phyloP scores from a whole-genome alignment of 2,113 vertebrate species.

The Triplophysa dalaica region DNA sequence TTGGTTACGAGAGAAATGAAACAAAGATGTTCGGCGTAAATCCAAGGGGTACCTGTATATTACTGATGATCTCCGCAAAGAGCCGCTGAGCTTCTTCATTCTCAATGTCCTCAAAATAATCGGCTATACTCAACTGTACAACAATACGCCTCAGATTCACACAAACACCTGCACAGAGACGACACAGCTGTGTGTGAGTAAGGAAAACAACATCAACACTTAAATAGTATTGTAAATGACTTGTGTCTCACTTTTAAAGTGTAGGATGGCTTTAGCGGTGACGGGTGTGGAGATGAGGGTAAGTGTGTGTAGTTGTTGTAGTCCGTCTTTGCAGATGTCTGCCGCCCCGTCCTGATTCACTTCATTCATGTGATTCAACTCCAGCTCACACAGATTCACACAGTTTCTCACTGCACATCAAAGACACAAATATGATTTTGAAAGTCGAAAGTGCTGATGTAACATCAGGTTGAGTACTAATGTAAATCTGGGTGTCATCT shows the following conservation, averaged over 20 bases:
- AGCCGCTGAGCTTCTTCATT: conserved; percentile 84
- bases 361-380: conserved; percentile 86
- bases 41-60: conserved; percentile 78
- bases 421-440: background rate
- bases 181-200: background rate
- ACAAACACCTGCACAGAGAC: conserved; percentile 77
- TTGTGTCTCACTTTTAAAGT: conserved; percentile 86
- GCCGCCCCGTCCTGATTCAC: conserved; percentile 86
- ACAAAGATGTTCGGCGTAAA: too few species aligned
- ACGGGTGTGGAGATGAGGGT: conserved; percentile 84
- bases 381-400: conserved; percentile 84
- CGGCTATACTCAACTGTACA: conserved; percentile 82
- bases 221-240: background rate
- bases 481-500: too few species aligned
- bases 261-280: conserved; percentile 88
- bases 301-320: conserved; percentile 84
- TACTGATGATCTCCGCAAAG: conserved; percentile 89
- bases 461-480: too few species aligned
- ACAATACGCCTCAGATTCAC: conserved; percentile 81
- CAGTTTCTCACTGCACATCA: conserved; percentile 82
- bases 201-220: too few species aligned
- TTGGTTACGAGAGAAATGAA: background rate
- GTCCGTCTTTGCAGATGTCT: conserved; percentile 83
- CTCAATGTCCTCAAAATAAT: conserved; percentile 89
- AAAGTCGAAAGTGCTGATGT: too few species aligned